phyloP scores from a whole-genome alignment of 1,140 invertebrate species.

The Zophobas morio region DNA sequence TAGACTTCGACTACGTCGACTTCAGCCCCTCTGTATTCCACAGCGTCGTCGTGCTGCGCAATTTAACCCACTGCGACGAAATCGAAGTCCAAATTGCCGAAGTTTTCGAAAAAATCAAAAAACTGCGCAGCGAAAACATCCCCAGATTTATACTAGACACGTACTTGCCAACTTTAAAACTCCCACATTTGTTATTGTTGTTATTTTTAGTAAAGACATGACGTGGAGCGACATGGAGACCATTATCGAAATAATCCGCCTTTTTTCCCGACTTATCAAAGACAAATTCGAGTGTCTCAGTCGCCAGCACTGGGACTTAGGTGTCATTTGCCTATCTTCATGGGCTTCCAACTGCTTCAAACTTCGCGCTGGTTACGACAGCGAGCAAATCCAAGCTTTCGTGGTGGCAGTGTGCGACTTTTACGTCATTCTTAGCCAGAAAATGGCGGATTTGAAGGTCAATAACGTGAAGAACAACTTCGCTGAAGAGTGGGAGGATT shows the following conservation, averaged over 20 bases:
- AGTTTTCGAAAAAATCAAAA: slow-evolving; percentile 57
- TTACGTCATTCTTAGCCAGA: slow-evolving; percentile 68
- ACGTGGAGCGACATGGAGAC: slow-evolving; percentile 65
- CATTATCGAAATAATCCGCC: slow-evolving; percentile 67
- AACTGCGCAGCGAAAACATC: slow-evolving; percentile 52
- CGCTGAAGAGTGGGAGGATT: slow-evolving; percentile 74
- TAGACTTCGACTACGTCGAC: slow-evolving; percentile 57
- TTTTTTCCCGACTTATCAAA: slow-evolving; percentile 63
- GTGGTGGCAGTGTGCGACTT: slow-evolving; percentile 70
- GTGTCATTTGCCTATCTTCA: slow-evolving; percentile 75
- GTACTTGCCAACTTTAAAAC: slow-evolving; percentile 37
- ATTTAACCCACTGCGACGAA: slow-evolving; percentile 58
- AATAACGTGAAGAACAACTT: slow-evolving; percentile 68
- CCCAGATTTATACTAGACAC: slow-evolving; percentile 52
- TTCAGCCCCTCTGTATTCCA: slow-evolving; percentile 45
- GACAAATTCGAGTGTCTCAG: slow-evolving; percentile 67
- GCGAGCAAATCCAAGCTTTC: slow-evolving; percentile 68
- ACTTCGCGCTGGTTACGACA: slow-evolving; percentile 52
- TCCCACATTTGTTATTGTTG: slow-evolving; percentile 18
- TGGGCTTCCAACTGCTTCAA: slow-evolving; percentile 70
- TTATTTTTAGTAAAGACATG: slow-evolving; percentile 64
- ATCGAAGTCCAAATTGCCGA: slow-evolving; percentile 60
- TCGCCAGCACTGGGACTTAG: slow-evolving; percentile 76
- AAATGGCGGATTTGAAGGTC: slow-evolving; percentile 69
- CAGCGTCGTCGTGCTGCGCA: slow-evolving; percentile 54